Percentiles rank a stretch among this genome's conserved stretches.
These are phyloP conservation scores for Syrista parreyssii DNA, from an alignment of 2,888 invertebrate genomes.

Conservation along the genomic window DNA sequence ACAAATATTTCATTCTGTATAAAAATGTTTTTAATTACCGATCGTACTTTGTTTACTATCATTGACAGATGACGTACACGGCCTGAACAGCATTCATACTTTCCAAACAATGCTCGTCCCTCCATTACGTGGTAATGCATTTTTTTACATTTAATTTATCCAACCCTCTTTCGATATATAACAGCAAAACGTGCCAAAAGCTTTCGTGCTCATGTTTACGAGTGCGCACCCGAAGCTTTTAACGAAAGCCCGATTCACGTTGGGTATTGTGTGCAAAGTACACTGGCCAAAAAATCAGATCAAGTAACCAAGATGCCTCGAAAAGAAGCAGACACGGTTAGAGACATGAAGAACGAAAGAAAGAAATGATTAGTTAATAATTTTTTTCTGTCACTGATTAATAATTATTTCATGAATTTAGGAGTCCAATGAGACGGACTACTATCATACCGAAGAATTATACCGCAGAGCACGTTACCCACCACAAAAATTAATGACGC, in stretches of 20 bases:
- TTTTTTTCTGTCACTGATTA: background rate
- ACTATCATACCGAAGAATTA: constrained; percentile 2
- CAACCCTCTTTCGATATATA: background rate
- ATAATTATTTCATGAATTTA: background rate
- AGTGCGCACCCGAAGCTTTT: background rate
- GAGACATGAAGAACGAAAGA: background rate
- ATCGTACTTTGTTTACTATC: background rate
- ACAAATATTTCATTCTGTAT: background rate
- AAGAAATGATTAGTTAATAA: background rate
- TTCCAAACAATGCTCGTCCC: background rate
- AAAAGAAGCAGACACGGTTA: constrained; percentile 7
- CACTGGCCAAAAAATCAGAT: background rate
- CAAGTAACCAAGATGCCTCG: constrained; percentile 3
- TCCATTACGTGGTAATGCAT: background rate
- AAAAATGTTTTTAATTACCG: background rate
- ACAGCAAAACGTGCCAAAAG: background rate
- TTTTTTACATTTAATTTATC: background rate
- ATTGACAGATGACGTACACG: background rate
- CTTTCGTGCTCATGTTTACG: background rate
- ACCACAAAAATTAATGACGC: constrained; percentile 6
- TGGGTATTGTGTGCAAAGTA: background rate
- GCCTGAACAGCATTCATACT: background rate
- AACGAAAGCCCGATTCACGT: background rate
- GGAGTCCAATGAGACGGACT: constrained; percentile 5
- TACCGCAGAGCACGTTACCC: constrained; percentile 2